These are phyloP conservation scores for Actinopyga echinites DNA, from an alignment of 53 echinoderm and acorn worm genomes.

Conservation along the genomic window DNA sequence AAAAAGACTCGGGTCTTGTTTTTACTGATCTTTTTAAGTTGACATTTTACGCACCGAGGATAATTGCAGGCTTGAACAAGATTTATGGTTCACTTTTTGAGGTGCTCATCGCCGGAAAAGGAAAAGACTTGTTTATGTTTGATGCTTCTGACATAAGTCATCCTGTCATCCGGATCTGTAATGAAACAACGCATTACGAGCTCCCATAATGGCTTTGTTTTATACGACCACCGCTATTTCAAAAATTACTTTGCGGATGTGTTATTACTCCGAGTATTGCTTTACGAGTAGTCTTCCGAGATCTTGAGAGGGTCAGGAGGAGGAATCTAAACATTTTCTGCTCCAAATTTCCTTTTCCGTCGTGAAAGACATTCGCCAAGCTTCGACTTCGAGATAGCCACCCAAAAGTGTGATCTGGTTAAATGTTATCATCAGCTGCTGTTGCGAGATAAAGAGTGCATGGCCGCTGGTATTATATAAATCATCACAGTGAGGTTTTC, in stretches of 20 bases:
- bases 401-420: too few relatives aligned
- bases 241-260: conserved; percentile 40
- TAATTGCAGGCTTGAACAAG: conserved; percentile 43
- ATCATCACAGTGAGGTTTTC: too few relatives aligned
- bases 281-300: conserved; percentile 21
- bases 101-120: conserved; percentile 18
- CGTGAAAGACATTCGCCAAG: too few relatives aligned
- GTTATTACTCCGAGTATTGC: conserved; percentile 23
- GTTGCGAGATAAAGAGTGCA: too few relatives aligned
- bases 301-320: conserved; percentile 5
- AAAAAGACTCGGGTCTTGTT: background rate
- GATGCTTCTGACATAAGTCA: conserved; percentile 26
- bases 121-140: conserved; percentile 19
- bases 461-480: too few relatives aligned
- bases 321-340: conserved; percentile 21
- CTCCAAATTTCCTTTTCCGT: background rate
- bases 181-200: conserved; percentile 37
- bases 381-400: too few relatives aligned
- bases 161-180: conserved; percentile 12
- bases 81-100: conserved; percentile 39
- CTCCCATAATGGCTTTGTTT: conserved; percentile 26
- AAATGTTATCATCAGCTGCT: too few relatives aligned
- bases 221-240: conserved; percentile 39
- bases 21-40: conserved; percentile 12
- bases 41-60: conserved; percentile 31